These are phyloP conservation scores for Dromococcyx pavoninus DNA, from an alignment of 2,797 vertebrate genomes.

Conservation along the genomic window DNA sequence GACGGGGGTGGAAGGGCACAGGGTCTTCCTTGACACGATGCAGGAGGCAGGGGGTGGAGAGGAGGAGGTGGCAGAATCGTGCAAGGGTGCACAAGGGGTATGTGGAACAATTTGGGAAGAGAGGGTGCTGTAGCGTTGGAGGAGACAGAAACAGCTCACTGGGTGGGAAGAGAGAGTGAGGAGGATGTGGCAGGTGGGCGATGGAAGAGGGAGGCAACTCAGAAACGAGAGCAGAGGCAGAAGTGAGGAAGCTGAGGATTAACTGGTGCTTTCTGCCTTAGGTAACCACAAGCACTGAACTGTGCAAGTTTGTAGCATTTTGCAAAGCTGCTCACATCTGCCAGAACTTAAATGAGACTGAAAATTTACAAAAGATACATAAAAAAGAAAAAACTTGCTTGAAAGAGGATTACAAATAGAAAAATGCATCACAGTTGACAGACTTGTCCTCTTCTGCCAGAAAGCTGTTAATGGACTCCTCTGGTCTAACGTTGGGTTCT, in stretches of 20 bases:
- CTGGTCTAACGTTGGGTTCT: background rate
- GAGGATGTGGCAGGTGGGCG: constrained; percentile 20
- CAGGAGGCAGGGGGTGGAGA: background rate
- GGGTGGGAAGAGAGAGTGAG: background rate
- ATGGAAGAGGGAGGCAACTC: background rate
- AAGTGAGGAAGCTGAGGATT: constrained; percentile 6
- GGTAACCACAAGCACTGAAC: background rate
- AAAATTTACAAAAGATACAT: background rate
- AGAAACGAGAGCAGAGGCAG: background rate
- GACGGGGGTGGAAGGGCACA: background rate
- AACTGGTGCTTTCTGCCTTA: background rate
- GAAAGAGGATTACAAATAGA: background rate
- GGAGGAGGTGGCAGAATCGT: background rate
- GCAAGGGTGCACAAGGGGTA: background rate
- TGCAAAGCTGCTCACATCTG: background rate
- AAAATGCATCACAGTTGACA: background rate
- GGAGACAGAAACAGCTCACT: constrained; percentile 9
- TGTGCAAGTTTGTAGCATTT: background rate
- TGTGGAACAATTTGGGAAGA: background rate
- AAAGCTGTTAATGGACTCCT: background rate
- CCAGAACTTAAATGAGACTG: background rate
- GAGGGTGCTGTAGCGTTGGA: background rate
- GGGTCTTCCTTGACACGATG: background rate
- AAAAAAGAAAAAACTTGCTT: background rate
- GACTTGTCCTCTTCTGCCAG: background rate